Evolutionary conservation across 2,797 vertebrate species (phyloP), one percentile per base, ranked within the genome.

Genomic region (Sebastes ruberrimus): DNA sequence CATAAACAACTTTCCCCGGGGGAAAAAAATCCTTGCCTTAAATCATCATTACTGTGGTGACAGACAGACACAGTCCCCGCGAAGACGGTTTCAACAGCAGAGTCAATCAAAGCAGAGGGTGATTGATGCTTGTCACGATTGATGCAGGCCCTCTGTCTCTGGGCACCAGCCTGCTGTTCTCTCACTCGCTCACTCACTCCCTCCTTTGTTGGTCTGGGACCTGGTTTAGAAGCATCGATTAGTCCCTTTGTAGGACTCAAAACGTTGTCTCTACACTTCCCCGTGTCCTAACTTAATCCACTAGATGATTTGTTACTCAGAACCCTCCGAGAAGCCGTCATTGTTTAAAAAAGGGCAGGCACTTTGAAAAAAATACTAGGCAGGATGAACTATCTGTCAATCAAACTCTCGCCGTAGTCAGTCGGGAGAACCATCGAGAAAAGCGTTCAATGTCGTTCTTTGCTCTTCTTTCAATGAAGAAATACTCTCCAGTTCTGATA

Each of bases 111-210:
- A 91, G 83, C 61, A 2, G 18, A 49, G 60, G 46, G 55, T 90
- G 93, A 94, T 74, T 90, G 90, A 93, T 86, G 90, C 82, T 87
- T 70, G 89, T 89, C 89, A 78, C 55, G 38, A 74, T 13, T 79
- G 83, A 89, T 81, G 73, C 64, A 7, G 70, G 32, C 61, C 56
- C 72, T 79, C 73, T 63, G 88, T 90, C 88, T 85, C 77, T 46
- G 57, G 81, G 74, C 68, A 8, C 77, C 62, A 14, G 61, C 74
- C 57, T 32, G 78, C 73, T 60, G 71, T 53, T 72, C 27, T 66
- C 14, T 77, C 68, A 23, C 64, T 74, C 16, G 25, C 52, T 84
- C 76, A 7, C 30, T 35, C 23, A 28, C 71, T 69, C 53, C 22
- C 68, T 74, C 25, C 70, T 86, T 87, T 82, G 76, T 70, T 74